Base-by-base conservation (phyloP, 2,113 vertebrate species). In the Brachionichthys hirsutus region DNA sequence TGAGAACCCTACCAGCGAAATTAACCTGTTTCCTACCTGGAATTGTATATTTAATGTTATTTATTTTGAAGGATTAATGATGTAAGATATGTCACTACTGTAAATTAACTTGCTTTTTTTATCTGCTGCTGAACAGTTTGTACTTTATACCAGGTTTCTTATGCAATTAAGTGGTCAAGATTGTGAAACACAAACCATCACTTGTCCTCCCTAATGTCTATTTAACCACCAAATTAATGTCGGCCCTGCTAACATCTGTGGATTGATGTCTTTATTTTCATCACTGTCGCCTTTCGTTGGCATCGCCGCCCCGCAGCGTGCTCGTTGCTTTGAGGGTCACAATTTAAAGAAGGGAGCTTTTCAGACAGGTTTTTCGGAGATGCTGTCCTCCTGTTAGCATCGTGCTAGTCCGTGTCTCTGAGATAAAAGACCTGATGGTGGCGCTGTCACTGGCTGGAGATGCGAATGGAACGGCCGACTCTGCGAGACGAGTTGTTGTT, bases 101-200 rank as follows among this genome's bases (percentile, higher is more conserved):
- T 91, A 91, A 90, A 90, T 90, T 61, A 90, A 89, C 88, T 89
- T 89, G 85, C 87, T 91, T 91, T 91, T n/a, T 91, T 88, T 89
- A 91, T 89, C 87, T 87, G 89, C 89, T 89, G 89, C 89, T 90
- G 85, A 90, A 91, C 85, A 85, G 84, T 91, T 91, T 90, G 86
- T 90, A 91, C 90, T 91, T 90, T 89, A 85, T 91, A 90, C 85
- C 88, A 91, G 87, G 89, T 90, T 91, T 91, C 90, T 90, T 91
- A 91, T 91, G 90, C 90, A 91, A 91, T 86, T 88, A 84, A 84
- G 85, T 88, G 84, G 81, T 87, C 77, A 82, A 85, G 83, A 81
- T 85, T 81, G 85, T 89, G 81, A 86, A 75, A 75, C 85, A 81
- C 68, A 75, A 83, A 48, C 41, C 77, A 54, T 76, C 62, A 70